phyloP scores from a whole-genome alignment of 2,797 vertebrate genomes.

The Sciaenops ocellatus region DNA sequence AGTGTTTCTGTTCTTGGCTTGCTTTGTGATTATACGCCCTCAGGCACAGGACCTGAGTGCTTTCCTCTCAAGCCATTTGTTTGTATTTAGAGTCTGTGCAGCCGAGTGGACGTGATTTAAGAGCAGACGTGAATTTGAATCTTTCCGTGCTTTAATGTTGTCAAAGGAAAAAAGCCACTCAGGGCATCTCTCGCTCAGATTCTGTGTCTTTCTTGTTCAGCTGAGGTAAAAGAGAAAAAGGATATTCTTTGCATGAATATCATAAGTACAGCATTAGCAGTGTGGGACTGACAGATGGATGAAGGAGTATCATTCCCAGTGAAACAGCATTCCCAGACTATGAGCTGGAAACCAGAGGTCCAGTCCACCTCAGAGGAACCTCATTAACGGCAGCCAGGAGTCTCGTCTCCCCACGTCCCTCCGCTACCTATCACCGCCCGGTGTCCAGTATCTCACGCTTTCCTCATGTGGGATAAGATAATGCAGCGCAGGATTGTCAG shows the following conservation, averaged over 20 bases:
- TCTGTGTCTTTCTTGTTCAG: constrained; percentile 21
- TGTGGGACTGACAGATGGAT: constrained; percentile 61
- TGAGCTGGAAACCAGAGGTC: constrained; percentile 71
- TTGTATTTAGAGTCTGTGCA: constrained; percentile 63
- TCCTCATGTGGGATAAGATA: constrained; percentile 52
- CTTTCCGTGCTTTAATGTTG: constrained; percentile 41
- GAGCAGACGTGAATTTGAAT: constrained; percentile 44
- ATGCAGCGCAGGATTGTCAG: constrained; percentile 36
- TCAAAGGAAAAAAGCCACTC: constrained; percentile 28
- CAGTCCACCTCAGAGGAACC: constrained; percentile 60
- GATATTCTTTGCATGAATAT: constrained; percentile 21
- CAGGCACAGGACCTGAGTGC: constrained; percentile 48
- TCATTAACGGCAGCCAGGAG: constrained; percentile 66
- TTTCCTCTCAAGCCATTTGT: constrained; percentile 56
- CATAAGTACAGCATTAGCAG: constrained; percentile 10
- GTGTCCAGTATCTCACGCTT: constrained; percentile 39
- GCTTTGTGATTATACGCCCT: constrained; percentile 67
- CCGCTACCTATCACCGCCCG: constrained; percentile 54
- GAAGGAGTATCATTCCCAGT: constrained; percentile 65
- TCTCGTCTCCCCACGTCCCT: constrained; percentile 42
- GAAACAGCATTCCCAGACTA: constrained; percentile 81
- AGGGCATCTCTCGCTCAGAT: constrained; percentile 15
- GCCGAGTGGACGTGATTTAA: constrained; percentile 62
- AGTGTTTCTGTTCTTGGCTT: constrained; percentile 59
- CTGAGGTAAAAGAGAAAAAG: constrained; percentile 27